Evolutionary conservation across 2,113 vertebrate genomes (phyloP), one percentile per base, ranked within the genome.

Genomic region (Peromyscus californicus): DNA sequence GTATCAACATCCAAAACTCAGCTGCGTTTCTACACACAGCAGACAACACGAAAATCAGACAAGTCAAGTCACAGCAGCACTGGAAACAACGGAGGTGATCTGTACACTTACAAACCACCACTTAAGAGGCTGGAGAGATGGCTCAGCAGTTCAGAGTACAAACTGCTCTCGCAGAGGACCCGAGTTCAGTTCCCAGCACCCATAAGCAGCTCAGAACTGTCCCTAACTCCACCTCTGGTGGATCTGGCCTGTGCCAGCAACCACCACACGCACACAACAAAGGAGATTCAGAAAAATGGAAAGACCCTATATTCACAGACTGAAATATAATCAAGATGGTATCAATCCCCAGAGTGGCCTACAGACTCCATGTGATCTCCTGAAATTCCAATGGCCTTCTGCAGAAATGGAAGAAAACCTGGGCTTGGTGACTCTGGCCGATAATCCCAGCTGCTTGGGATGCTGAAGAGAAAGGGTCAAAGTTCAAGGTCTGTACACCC

Each of bases 261-360:
- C 59, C 15, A 59, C 2, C 51, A 36, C 48, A 80, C 31, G 57
- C 33, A 59, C 48, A 70, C 33, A 12, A 11, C 29, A 7, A 7
- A 63, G 45, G 31, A 51, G 7, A 22, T 15, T 7, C 48, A 7
- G 26, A 22, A 11, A n/a, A 72, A 36, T 0, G 1, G 33, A 29
- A 54, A 19, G 31, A 17, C 5, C 7, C 3, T 39, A n/a, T 2
- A 2, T 24, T 78, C 63, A 5, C 0, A 42, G 42, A 7, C 0
- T 1, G 12, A 22, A 83, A 45, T 11, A 11, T 24, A 11, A 5
- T 15, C 6, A 72, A 7, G 45, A 61, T 0, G 26, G 21, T 29
- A 16, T 3, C 29, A 54, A 5, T 17, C 10, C 61, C 42, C 74
- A 11, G 7, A 4, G 11, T 10, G 13, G 59, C 24, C 24, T 59